Base-by-base conservation (phyloP, 2,888 invertebrate genomes). In the Limnephilus lunatus region DNA sequence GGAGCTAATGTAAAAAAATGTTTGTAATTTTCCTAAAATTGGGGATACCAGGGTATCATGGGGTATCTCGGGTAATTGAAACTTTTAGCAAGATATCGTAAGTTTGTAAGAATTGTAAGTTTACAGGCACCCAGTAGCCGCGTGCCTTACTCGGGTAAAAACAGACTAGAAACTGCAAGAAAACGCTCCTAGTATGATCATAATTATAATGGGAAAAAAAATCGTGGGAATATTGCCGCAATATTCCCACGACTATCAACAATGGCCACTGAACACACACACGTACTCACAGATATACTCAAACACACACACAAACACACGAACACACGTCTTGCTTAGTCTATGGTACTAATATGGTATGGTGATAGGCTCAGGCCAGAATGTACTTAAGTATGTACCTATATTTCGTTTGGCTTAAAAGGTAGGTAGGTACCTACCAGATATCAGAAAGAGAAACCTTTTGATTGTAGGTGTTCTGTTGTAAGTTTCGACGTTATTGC, bases 161-260 rank as follows among this genome's bases (percentile, higher is more conserved):
- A 86, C 39, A 11, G 39, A 44, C 39, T 86, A 86, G 86, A 86
- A 48, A 86, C 44, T 86, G 86, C 86, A 86, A 85, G 44, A 44
- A 68, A 68, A 39, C 86, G 44, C 48, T 44, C 44, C 39, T 39
- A 30, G 30, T 86, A 86, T 30, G 83, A 83, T 83, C 11, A 86
- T 86, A 86, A 86, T 86, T 68, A 68, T 68, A 44, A 86, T 86
- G 86, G 25, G 68, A 86, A 44, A 86, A n/a, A 89, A 89, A 89
- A 89, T 44, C 81, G 89, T 89, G 89, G 81, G 89, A 89, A 89
- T 81, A 32, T 39, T 81, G 81, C 89, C 81, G 81, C 89, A 81
- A 80, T 81, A 82, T 31, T 82, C 82, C 32, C 82, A 32, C 82
- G 82, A 3, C 30, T 82, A 31, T 82, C 82, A 32, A 32, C 82